Evolutionary conservation across 2,113 vertebrate genomes (phyloP).

Genomic region (Rissa tridactyla): DNA sequence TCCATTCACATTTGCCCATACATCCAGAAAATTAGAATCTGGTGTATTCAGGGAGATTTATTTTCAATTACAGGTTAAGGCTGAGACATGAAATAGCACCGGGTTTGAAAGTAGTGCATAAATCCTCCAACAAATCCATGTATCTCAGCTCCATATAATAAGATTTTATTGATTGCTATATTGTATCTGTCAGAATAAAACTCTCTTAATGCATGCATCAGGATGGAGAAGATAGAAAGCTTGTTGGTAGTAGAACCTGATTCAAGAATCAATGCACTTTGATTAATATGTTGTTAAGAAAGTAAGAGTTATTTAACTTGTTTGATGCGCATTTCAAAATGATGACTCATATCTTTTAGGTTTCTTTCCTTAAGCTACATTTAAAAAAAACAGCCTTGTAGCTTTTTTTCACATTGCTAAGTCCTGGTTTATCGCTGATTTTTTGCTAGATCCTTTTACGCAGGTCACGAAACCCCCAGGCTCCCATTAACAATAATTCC

Average conservation of each 20-base stretch:
- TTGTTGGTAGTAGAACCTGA: constrained; percentile 42
- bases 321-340: constrained; percentile 30
- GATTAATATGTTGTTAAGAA: constrained; percentile 68
- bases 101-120: constrained; percentile 44
- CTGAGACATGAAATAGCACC: constrained; percentile 55
- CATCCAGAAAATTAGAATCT: constrained; percentile 50
- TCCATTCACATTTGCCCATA: constrained; percentile 20
- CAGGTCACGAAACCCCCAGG: background rate
- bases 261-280: constrained; percentile 58
- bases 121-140: constrained; percentile 61
- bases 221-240: constrained; percentile 50
- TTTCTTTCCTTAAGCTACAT: constrained; percentile 1
- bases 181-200: constrained; percentile 73
- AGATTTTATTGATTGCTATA: constrained; percentile 67
- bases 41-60: constrained; percentile 59
- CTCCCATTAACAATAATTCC: background rate
- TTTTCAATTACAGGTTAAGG: constrained; percentile 72
- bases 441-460: background rate
- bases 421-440: background rate
- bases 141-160: constrained; percentile 65
- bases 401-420: background rate
- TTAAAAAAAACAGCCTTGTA: background rate
- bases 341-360: constrained; percentile 36
- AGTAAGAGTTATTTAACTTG: constrained; percentile 71
- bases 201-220: constrained; percentile 52